Evolutionary conservation across 1,140 invertebrate species (phyloP), one percentile per base, ranked within the genome.

Genomic region (Eufriesea mexicana): DNA sequence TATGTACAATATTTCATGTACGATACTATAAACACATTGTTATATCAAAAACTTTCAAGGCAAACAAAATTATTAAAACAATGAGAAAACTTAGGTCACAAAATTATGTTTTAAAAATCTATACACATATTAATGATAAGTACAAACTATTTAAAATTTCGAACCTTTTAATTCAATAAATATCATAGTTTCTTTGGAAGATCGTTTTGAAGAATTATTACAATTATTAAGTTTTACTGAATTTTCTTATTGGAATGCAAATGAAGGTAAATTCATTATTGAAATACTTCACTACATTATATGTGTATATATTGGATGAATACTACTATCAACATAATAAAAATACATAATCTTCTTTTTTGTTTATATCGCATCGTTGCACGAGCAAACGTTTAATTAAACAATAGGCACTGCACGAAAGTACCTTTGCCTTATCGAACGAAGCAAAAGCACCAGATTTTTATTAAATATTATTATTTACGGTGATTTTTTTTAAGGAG

Each of bases 381-480:
- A 89, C 86, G 85, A 89, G 84, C 78, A 87, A 89, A 85, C 86
- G 73, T 79, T 90, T 80, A 85, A 89, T 84, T 74, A 90, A 86
- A 91, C 86, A 86, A 62, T 91, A 91, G 90, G 89, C 90, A 91
- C 89, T 90, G 86, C 86, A 90, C 86, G 64, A 87, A 91, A 90
- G 86, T 90, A 87, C 86, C 87, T 88, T 85, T 90, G 87, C 87
- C 90, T 90, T 84, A 77, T 91, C 86, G 84, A 88, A 85, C 84
- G 84, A 89, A 90, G 86, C 90, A 90, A 89, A 91, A 91, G 90
- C 87, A 91, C 89, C 88, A 89, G 88, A 90, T 87, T 59, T 86
- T 89, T 79, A 76, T 90, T 75, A 87, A 86, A 89, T 85, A 86
- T 79, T 71, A 74, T 84, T 73, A 55, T 64, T 79, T 57, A 85